Conservation (phyloP, 2,888 invertebrate genomes). For the Drosophila setosimentum region DNA sequence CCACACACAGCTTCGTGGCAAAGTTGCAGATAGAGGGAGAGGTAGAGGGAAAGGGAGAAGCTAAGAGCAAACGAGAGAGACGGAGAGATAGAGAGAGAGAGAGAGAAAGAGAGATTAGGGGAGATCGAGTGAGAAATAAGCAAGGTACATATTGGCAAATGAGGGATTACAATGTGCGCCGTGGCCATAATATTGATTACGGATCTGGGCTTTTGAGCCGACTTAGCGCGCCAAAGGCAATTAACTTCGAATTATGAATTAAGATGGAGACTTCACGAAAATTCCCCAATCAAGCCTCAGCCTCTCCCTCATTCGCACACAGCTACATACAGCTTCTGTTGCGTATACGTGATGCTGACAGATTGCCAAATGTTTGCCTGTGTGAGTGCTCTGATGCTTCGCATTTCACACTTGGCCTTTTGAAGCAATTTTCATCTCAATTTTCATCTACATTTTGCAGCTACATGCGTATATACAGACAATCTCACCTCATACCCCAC, state of each 20-base stretch:
- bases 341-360: slow-evolving; percentile 39
- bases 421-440: slow-evolving; percentile 23
- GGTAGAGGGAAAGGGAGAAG: not conserved
- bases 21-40: not conserved
- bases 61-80: not conserved
- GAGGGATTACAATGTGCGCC: slow-evolving; percentile 48
- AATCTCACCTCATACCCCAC: not conserved
- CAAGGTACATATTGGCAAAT: slow-evolving; percentile 19
- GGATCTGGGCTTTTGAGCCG: slow-evolving; percentile 50
- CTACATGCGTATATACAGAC: not conserved
- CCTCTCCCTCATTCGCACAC: not conserved
- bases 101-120: not conserved
- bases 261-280: slow-evolving; percentile 8
- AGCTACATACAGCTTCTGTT: not conserved
- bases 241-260: slow-evolving; percentile 65
- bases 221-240: slow-evolving; percentile 56
- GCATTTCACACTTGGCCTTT: slow-evolving; percentile 41
- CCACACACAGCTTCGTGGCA: not conserved
- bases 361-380: slow-evolving; percentile 22
- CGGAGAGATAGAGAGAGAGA: not conserved
- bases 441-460: slow-evolving; percentile 26
- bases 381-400: slow-evolving; percentile 20
- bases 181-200: slow-evolving; percentile 63
- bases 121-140: not conserved
- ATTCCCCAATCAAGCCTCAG: not conserved